These are phyloP conservation scores for Trichacis sp. DNA, from an alignment of 2,888 invertebrate species.

Conservation along the genomic window DNA sequence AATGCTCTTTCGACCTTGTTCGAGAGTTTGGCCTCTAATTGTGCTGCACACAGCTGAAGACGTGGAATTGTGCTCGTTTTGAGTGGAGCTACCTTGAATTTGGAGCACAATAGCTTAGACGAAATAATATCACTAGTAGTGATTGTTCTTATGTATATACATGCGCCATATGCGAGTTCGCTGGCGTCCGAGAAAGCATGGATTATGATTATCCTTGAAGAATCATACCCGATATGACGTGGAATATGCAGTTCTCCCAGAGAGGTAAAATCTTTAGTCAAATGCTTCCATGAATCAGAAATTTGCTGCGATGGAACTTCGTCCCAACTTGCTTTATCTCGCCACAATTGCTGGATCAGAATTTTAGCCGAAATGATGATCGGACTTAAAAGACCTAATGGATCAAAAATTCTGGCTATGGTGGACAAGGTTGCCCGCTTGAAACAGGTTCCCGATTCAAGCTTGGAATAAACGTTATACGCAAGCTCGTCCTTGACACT, in stretches of 20 bases:
- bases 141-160: not conserved
- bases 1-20: conserved; percentile 16
- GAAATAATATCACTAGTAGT: too few species aligned
- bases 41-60: not conserved
- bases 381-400: conserved; percentile 14
- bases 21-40: not conserved
- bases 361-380: conserved; percentile 12
- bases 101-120: not conserved
- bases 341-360: conserved; percentile 12
- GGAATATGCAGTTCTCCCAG: conserved; percentile 30
- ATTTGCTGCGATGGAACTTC: not conserved
- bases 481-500: too few species aligned
- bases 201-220: not conserved
- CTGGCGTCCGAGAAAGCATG: conserved; percentile 1
- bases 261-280: conserved; percentile 11
- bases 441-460: not conserved
- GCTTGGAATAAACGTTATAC: too few species aligned
- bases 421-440: not conserved
- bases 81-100: conserved; percentile 16
- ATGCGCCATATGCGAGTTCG: conserved; percentile 1
- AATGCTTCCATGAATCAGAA: conserved; percentile 15
- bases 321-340: conserved; percentile 3
- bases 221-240: not conserved
- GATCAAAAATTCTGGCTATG: conserved; percentile 15
- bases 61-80: not conserved